Evolutionary conservation across 2,113 vertebrate species (phyloP), one percentile per base, ranked within the genome.

Genomic region (Indicator indicator): DNA sequence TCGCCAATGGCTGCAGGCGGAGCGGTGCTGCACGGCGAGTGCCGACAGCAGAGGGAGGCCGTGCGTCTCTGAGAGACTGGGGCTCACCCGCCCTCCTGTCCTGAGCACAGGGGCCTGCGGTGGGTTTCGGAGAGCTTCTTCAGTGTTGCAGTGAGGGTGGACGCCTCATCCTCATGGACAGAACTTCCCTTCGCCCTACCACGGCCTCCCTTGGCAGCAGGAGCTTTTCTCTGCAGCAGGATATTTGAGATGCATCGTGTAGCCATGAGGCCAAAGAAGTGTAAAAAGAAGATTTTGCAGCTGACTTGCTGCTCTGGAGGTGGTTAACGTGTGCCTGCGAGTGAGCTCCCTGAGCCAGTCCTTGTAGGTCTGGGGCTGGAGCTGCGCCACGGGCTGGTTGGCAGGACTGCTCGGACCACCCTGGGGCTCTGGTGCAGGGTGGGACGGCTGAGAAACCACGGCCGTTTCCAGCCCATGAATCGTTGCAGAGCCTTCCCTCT

Each of bases 11-110:
- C 28, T 42, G 38, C 26, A 5, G 55, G 55, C 1, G 72, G 4
- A 44, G 50, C 4, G 16, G 44, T 7, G 68, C 68, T 11, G 76
- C 48, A 4, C 20, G 2, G 71, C 3, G 9, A 7, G 28, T 1
- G 33, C 89, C 2, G 73, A 93, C 95, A 58, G 83, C 88, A 96
- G 96, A 94, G 96, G 96, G 95, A 94, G 92, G 79, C 30, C 92
- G 88, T 94, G 95, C 23, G 3, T 74, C 88, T 91, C 3, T 67
- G 60, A 89, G 81, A 63, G 92, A 36, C 4, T 12, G 0, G 30
- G 28, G 23, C 73, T 65, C 5, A 2, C 70, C 12, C 2, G 4
- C n/a, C 46, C 50, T 50, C 20, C 54, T 17, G 26, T 42, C 1
- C 52, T 1, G 3, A 17, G 21, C 75, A 16, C 62, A 0, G 48